Evolutionary conservation across 2,113 vertebrate genomes (phyloP).

Genomic region (Lates calcarifer): DNA sequence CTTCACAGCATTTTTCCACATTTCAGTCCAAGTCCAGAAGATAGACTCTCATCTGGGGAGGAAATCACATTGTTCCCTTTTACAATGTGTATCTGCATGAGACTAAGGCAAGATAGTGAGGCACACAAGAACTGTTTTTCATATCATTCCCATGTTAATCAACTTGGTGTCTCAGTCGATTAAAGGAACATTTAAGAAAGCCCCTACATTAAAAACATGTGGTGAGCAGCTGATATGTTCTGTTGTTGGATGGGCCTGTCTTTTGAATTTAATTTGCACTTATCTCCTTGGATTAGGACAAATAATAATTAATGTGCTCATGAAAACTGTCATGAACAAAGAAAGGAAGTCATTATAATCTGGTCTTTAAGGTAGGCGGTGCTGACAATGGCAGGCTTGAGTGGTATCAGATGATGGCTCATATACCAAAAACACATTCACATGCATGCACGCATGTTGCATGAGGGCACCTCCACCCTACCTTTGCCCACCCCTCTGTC

Average conservation of each 20-base stretch:
- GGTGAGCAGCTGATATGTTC: not conserved
- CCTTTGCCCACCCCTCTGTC: constrained; percentile 7
- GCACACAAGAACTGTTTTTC: constrained; percentile 15
- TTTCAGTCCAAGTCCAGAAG: constrained; percentile 32
- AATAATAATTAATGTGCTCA: constrained; percentile 42
- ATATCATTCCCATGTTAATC: not conserved
- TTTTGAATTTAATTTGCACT: constrained; percentile 42
- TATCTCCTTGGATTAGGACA: constrained; percentile 28
- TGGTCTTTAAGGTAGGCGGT: constrained; percentile 13
- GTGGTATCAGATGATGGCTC: constrained; percentile 26
- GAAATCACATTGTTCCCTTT: constrained; percentile 33
- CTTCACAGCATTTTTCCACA: constrained; percentile 24
- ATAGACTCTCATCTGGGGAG: constrained; percentile 22
- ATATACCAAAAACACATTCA: not conserved
- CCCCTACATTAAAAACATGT: not conserved
- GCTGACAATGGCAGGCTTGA: not conserved
- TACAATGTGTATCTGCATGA: constrained; percentile 14
- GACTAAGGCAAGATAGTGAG: constrained; percentile 12
- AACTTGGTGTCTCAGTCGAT: not conserved
- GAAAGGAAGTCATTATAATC: constrained; percentile 32
- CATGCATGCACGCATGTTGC: not conserved
- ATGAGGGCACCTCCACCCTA: constrained; percentile 29
- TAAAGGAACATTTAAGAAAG: constrained; percentile 1
- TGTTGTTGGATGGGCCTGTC: constrained; percentile 2
- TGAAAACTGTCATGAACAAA: constrained; percentile 36